Evolutionary conservation across 2,797 vertebrate genomes (phyloP).

Genomic region (Scyliorhinus canicula): DNA sequence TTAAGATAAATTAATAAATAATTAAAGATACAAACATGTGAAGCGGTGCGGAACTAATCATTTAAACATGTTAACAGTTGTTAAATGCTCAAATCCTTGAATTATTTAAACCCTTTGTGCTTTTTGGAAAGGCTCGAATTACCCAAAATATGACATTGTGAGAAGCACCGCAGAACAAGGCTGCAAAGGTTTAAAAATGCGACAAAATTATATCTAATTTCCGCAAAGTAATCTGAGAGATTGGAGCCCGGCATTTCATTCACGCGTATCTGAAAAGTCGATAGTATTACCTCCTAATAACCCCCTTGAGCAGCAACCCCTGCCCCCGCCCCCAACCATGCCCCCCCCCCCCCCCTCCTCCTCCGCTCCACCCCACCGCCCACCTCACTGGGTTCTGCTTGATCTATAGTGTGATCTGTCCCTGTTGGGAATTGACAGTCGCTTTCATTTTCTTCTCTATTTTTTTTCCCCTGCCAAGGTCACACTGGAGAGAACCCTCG

Average conservation of each 20-base stretch:
- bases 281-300: constrained; percentile 27
- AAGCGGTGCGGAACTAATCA: constrained; percentile 99
- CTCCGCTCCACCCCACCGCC: constrained; percentile 39
- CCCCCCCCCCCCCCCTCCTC: constrained; percentile 43
- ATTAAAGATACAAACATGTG: constrained; percentile 99
- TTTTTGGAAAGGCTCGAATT: constrained; percentile 54
- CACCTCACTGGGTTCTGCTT: constrained; percentile 54
- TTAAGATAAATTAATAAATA: constrained; percentile 99
- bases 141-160: constrained; percentile 68
- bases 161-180: constrained; percentile 2
- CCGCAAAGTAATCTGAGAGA: constrained; percentile 16
- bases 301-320: constrained; percentile 40
- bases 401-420: constrained; percentile 79
- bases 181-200: neutral
- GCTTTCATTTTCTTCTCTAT: constrained; percentile 79
- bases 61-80: constrained; percentile 99
- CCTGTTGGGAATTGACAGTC: constrained; percentile 79
- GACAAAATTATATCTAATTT: neutral
- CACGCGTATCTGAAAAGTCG: constrained; percentile 41
- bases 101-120: constrained; percentile 91
- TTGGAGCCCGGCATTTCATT: neutral
- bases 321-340: constrained; percentile 46
- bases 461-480: constrained; percentile 77
- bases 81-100: constrained; percentile 98
- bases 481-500: constrained; percentile 69